Conservation (phyloP, 1,140 invertebrate genomes). For the Drosophila ambigua region DNA sequence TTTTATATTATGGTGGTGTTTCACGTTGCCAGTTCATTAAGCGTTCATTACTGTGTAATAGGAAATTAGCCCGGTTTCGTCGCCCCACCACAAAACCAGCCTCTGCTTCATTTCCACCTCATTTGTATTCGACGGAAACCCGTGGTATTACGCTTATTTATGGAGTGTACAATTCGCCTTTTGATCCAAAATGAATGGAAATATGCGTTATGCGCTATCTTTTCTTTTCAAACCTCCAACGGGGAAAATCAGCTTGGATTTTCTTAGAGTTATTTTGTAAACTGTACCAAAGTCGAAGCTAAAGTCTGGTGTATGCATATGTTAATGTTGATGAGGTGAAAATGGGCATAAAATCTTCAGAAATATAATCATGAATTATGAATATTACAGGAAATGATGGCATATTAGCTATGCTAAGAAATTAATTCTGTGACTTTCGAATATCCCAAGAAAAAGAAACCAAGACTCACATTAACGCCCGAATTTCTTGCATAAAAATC, state of each 20-base stretch:
- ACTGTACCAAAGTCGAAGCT: not conserved
- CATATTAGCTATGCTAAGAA: too few species aligned
- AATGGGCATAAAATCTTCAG: too few species aligned
- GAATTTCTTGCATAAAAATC: not conserved
- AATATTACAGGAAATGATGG: too few species aligned
- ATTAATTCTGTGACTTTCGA: too few species aligned
- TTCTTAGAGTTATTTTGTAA: not conserved
- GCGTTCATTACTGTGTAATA: conserved; percentile 65
- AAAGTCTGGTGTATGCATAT: not conserved
- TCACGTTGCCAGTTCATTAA: conserved; percentile 65
- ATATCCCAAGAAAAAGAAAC: too few species aligned
- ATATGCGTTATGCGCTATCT: conserved; percentile 47
- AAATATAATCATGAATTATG: too few species aligned
- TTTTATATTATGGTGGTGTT: conserved; percentile 49
- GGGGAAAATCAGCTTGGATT: not conserved
- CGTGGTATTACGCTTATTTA: conserved; percentile 52
- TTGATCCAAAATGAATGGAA: conserved; percentile 44
- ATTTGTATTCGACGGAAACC: conserved; percentile 46
- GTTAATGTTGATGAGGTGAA: too few species aligned
- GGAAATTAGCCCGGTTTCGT: conserved; percentile 75
- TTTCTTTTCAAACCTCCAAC: conserved; percentile 4
- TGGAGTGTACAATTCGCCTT: conserved; percentile 45
- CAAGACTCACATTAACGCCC: too few species aligned
- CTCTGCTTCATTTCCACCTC: conserved; percentile 14
- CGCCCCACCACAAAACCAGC: conserved; percentile 10